A percentile compares a stretch with the other conserved stretches of the same genome.
phyloP scores from a whole-genome alignment of 1,140 invertebrate genomes.

The Drosophila sechellia region DNA sequence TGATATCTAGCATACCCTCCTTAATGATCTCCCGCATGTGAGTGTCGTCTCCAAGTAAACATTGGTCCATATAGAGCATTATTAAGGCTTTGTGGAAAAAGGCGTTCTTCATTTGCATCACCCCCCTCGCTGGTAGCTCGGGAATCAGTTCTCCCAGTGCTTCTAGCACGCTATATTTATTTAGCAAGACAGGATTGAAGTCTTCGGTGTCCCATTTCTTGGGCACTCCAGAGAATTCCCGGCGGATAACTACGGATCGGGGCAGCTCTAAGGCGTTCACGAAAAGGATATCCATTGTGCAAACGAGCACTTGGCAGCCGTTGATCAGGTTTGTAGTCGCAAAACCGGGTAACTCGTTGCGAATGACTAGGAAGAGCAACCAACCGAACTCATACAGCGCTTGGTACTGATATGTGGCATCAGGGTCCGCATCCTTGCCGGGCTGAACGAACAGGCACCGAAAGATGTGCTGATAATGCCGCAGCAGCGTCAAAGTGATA shows the following conservation, averaged over 20 bases:
- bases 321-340: conserved; percentile 94
- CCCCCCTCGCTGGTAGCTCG: conserved; percentile 91
- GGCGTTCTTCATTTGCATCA: conserved; percentile 95
- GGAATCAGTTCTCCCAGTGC: conserved; percentile 92
- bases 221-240: conserved; percentile 91
- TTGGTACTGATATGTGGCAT: conserved; percentile 33
- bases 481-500: conserved; percentile 96
- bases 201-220: conserved; percentile 88
- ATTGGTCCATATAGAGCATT: conserved; percentile 60
- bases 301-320: conserved; percentile 95
- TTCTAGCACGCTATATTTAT: conserved; percentile 92
- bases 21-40: conserved; percentile 90
- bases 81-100: conserved; percentile 93
- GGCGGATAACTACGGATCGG: conserved; percentile 93
- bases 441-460: conserved; percentile 90
- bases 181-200: conserved; percentile 87
- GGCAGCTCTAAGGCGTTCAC: conserved; percentile 91
- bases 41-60: conserved; percentile 84
- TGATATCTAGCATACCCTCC: conserved; percentile 89
- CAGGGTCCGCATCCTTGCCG: conserved; percentile 48
- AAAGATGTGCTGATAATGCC: conserved; percentile 96
- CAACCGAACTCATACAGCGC: conserved; percentile 95
- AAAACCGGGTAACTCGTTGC: conserved; percentile 91
- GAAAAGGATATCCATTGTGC: conserved; percentile 95
- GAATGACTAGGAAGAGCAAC: conserved; percentile 96